Percentiles rank a stretch among this genome's conserved stretches.
phyloP scores from a whole-genome alignment of 2,888 invertebrate genomes.

The Mythimna vitellina region DNA sequence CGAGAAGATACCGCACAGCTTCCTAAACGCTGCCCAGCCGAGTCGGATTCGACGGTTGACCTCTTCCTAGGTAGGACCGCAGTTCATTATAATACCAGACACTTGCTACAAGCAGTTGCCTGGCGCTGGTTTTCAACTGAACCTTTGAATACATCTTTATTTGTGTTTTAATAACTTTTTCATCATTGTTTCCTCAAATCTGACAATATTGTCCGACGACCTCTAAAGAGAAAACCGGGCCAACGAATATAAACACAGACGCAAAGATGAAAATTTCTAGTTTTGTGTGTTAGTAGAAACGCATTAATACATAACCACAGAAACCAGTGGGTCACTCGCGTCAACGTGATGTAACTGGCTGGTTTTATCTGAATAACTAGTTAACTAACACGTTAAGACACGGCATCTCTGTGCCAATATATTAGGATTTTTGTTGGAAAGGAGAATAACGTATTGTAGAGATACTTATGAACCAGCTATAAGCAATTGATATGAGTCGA shows the following conservation, averaged over 20 bases:
- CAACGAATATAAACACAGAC: conserved; percentile 30
- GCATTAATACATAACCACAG: conserved; percentile 39
- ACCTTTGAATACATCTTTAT: neutral
- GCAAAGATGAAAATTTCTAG: conserved; percentile 19
- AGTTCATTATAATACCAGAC: too few species aligned
- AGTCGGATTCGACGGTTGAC: too few species aligned
- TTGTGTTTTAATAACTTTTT: neutral
- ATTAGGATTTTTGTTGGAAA: conserved; percentile 11
- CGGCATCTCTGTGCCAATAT: conserved; percentile 22
- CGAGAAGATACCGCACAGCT: too few species aligned
- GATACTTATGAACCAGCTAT: neutral
- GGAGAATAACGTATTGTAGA: neutral
- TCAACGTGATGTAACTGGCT: conserved; percentile 50
- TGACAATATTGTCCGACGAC: conserved; percentile 11
- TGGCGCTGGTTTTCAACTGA: neutral
- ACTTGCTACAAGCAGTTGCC: too few species aligned
- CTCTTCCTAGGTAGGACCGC: too few species aligned
- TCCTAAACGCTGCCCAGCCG: too few species aligned
- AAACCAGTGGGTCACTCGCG: conserved; percentile 44
- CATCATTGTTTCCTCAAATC: conserved; percentile 5
- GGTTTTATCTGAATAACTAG: conserved; percentile 38
- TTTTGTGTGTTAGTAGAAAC: conserved; percentile 51
- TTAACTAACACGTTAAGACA: conserved; percentile 17
- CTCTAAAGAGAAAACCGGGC: conserved; percentile 35
- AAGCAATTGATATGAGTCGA: neutral